Evolutionary conservation across 2,888 invertebrate species (phyloP), one percentile per base, ranked within the genome.

Genomic region (Diarsia rubi): DNA sequence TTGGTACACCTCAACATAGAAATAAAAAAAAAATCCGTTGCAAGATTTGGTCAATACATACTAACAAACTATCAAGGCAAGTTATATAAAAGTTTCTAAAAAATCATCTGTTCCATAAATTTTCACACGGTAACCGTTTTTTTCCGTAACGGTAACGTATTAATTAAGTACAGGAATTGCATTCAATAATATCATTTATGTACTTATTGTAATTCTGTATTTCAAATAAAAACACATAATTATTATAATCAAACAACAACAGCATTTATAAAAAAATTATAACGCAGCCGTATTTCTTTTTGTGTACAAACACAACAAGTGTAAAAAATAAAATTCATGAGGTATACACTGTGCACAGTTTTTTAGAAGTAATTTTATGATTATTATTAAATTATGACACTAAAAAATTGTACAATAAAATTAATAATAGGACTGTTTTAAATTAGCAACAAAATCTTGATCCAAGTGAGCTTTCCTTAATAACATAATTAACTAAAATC

Each of bases 361-460:
- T 66, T 37, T 69, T 59, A 21, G 69, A 82, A 78, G 74, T 67
- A 64, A 42, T 66, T 57, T 49, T 24, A 73, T 63, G 24, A 59
- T 60, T 70, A 75, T 52, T 45, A 65, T 59, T 45, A 73, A 59
- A 64, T 67, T 79, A 84, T 86, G 86, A 85, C 86, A 84, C 84
- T 83, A 75, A 14, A 31, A 59, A 74, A 77, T 83, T 83, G 76
- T 84, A 79, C 73, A 83, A 54, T 69, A 69, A 59, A 54, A 52
- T 54, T 73, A 49, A 67, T 44, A 66, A 68, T 54, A 69, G 65
- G 45, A 57, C 24, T 73, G 47, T 60, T 66, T 68, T 31, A 47
- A 19, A 66, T 66, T 68, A 75, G 57, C 24, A 80, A 76, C 52
- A 63, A 54, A 71, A 82, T 66, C 31, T 81, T 75, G 64, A 70